Base-by-base conservation (phyloP, 2,113 vertebrate genomes). In the Tylochromis polylepis region DNA sequence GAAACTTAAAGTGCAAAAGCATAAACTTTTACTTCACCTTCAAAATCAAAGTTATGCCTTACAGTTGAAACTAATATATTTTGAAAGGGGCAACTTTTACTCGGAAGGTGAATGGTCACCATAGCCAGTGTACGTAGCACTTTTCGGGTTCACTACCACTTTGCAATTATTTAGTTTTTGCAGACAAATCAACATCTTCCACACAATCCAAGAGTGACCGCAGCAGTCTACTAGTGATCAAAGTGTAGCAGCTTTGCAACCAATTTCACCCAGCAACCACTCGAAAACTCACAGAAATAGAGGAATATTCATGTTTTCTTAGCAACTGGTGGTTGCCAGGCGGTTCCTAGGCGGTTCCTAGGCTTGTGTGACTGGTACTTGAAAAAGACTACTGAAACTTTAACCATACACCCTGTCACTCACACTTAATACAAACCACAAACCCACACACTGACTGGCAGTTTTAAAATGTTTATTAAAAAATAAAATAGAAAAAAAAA, bases 391-490 rank as follows among this genome's bases (percentile, higher is more conserved):
- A 18, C 46, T 49, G 15, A 15, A 49, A 49, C 46, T 49, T 49
- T 6, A 49, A 2, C 14, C 14, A 11, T 3, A 11, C 41, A 49
- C 11, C 11, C 62, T 0, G 1, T 67, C 20, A 41, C 36, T 41
- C 62, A 1, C 36, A 15, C 34, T 67, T 67, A 41, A n/a, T n/a
- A n/a, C n/a, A n/a, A 41, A 67, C 12, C 31, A 70, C 36, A 70
- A 24, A 41, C 62, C 20, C 60, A 85, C 56, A 88, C 43, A n/a
- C 1, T 1, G 88, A 79, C 8, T 93, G 92, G 92, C 85, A 92
- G 92, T 96, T 96, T 97, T 96, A 95, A 96, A 97, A 98, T 97
- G 96, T 99, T 99, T 99, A 99, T 99, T 99, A 98, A 99, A 99
- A 99, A 99, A 96, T 95, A 96, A 99, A 97, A 97, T 98, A 98